Base-by-base conservation (phyloP, 2,113 vertebrate genomes). In the Archilochus colubris region DNA sequence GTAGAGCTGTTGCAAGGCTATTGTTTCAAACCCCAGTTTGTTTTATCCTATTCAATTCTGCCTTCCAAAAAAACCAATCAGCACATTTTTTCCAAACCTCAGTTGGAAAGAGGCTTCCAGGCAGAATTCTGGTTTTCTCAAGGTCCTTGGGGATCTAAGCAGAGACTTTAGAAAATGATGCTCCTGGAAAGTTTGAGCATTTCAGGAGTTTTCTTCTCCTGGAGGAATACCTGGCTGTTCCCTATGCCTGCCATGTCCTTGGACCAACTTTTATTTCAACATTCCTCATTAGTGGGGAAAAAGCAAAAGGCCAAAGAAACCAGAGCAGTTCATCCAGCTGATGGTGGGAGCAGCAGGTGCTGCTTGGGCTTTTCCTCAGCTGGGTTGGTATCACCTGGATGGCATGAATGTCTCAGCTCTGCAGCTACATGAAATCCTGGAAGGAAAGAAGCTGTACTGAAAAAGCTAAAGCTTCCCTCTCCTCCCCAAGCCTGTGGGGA, bases 201-300 rank as follows among this genome's bases (percentile, higher is more conserved):
- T 63, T 30, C 67, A 48, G 68, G 53, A 44, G 27, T 18, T 62
- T 22, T 33, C 72, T 43, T 20, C 7, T 78, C 36, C 55, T 33
- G 53, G 18, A 61, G 50, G 46, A 70, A 27, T 2, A 64, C 3
- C 38, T 78, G n/a, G 17, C 36, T 59, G 18, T 8, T 36, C 40
- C 33, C 40, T 38, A 15, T 3, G 8, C 24, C 28, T 3, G 1
- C 38, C 7, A 1, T 0, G 2, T 8, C 28, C 14, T 8, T 58
- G 53, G 36, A 67, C 72, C 51, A 43, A 66, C 57, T 55, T 51
- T 57, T 36, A 33, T 27, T 0, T 0, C 57, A 50, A 21, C 72
- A 28, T 38, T 54, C 18, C 57, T 36, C 38, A 33, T 3, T 38
- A 15, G 10, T 7, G 12, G 25, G 33, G 27, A 48, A 36, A 44